Conservation (phyloP, 2,888 invertebrate species). For the Dryobotodes eremita region DNA sequence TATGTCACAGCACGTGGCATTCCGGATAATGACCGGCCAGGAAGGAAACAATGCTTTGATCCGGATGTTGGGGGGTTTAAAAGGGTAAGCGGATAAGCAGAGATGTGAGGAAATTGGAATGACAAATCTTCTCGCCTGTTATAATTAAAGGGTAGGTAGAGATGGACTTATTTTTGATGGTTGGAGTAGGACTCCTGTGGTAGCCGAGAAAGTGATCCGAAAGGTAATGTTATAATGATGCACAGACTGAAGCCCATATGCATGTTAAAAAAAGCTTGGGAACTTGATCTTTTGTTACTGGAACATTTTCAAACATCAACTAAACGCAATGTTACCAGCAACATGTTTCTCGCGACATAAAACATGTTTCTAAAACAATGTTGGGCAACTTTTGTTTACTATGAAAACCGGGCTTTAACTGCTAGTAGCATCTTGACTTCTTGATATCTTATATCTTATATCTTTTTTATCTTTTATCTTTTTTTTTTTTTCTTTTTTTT, state of each 20-base stretch:
- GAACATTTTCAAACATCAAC: no score
- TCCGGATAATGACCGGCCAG: constrained; percentile 77
- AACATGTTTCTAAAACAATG: neutral
- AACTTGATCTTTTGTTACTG: no score
- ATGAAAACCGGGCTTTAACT: neutral
- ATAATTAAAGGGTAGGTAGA: neutral
- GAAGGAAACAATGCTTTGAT: constrained; percentile 67
- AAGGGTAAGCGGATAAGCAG: constrained; percentile 19
- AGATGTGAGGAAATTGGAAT: neutral
- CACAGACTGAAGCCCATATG: neutral
- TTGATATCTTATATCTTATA: no score
- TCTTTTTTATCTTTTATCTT: no score
- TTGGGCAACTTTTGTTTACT: neutral
- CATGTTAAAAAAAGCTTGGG: neutral
- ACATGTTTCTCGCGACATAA: neutral
- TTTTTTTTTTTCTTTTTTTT: no score
- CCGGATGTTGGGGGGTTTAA: constrained; percentile 58
- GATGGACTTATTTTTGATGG: neutral
- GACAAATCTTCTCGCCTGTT: neutral
- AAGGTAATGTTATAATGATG: neutral
- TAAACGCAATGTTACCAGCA: neutral
- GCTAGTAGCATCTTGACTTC: neutral
- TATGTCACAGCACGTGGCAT: constrained; percentile 74
- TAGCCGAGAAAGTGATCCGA: neutral
- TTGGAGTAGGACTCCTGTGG: neutral